Conservation (phyloP, 2,797 vertebrate genomes). For the Erpetoichthys calabaricus region DNA sequence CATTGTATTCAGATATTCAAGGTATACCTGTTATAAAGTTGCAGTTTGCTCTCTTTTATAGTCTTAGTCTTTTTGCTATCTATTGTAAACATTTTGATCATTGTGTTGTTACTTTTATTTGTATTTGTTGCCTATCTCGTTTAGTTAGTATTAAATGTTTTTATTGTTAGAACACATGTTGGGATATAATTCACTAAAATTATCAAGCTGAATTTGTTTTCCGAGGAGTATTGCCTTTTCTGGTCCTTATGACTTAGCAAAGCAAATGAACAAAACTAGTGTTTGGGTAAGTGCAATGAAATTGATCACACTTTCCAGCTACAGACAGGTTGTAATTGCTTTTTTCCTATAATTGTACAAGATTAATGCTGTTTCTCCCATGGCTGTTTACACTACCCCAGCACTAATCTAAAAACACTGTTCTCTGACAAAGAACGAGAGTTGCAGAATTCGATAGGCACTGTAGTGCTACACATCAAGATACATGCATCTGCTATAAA, state of each 20-base stretch:
- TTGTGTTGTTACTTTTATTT: too few species aligned
- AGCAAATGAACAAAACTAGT: background rate
- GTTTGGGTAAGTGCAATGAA: constrained; percentile 13
- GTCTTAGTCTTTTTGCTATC: too few species aligned
- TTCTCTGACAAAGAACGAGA: constrained; percentile 43
- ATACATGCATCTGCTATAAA: constrained; percentile 88
- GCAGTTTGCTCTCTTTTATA: too few species aligned
- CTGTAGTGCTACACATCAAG: constrained; percentile 63
- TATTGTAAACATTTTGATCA: too few species aligned
- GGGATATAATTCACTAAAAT: too few species aligned
- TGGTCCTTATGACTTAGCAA: background rate
- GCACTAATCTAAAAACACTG: constrained; percentile 42
- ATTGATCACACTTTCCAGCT: constrained; percentile 27
- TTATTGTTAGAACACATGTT: too few species aligned
- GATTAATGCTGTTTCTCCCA: constrained; percentile 46
- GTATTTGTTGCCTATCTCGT: too few species aligned
- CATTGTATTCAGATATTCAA: too few species aligned
- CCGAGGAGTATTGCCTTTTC: too few species aligned
- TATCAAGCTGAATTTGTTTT: too few species aligned
- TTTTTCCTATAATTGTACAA: constrained; percentile 46
- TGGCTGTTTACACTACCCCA: constrained; percentile 29
- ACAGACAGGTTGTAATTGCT: constrained; percentile 31
- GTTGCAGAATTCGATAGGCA: constrained; percentile 52
- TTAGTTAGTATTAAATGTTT: too few species aligned
- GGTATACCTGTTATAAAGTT: too few species aligned